A percentile compares a stretch with the other conserved stretches of the same genome.
Conservation (phyloP, 2,113 vertebrate genomes). For the Okapia johnstoni region DNA sequence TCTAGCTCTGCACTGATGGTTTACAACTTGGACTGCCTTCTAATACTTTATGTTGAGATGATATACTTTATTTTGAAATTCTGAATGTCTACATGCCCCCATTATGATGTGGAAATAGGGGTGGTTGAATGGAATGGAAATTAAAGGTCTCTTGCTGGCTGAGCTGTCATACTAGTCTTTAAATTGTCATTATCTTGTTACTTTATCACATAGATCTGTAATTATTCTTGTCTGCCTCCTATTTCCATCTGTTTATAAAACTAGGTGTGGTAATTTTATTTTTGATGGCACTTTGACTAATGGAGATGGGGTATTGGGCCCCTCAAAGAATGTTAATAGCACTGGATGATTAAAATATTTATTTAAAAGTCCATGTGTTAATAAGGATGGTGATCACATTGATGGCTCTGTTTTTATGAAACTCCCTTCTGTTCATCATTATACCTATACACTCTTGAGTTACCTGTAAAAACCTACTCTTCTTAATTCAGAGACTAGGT, state of each 20-base stretch:
- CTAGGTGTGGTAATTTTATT: background rate
- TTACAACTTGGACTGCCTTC: background rate
- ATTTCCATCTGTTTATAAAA: background rate
- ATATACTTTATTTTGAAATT: background rate
- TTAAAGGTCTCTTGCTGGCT: background rate
- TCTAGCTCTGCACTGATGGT: background rate
- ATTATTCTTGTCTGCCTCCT: background rate
- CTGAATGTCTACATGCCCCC: background rate
- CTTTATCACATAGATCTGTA: background rate
- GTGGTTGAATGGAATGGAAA: background rate
- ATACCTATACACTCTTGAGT: background rate
- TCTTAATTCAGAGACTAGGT: background rate
- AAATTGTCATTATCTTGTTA: background rate
- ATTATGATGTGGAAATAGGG: background rate
- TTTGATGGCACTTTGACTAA: background rate
- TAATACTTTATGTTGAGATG: background rate
- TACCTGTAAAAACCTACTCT: background rate
- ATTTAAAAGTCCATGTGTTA: background rate
- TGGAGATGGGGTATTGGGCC: background rate
- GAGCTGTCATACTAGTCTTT: background rate
- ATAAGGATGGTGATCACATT: background rate
- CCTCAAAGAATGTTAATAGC: background rate
- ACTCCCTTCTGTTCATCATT: background rate
- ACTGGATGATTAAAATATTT: background rate
- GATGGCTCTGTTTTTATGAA: background rate